Conservation (phyloP, 2,797 vertebrate species). For the Chelon labrosus region DNA sequence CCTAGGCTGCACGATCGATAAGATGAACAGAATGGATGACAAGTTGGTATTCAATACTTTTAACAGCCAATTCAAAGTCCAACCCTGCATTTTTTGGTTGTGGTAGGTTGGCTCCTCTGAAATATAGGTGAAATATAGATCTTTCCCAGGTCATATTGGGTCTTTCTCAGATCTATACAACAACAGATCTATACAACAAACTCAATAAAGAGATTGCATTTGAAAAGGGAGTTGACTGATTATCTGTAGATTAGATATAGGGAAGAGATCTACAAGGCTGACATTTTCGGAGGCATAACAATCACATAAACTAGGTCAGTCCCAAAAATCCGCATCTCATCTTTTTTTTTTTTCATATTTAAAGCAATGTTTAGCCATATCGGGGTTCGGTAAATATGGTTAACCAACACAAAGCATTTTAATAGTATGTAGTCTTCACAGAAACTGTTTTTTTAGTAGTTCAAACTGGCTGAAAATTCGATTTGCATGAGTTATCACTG, state of each 20-base stretch:
- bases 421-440: too few species aligned
- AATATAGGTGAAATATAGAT: background rate
- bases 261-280: background rate
- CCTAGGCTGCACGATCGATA: conserved; percentile 38
- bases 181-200: too few species aligned
- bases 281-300: conserved; percentile 11
- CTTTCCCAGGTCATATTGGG: too few species aligned
- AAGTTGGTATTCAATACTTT: conserved; percentile 9
- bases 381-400: too few species aligned
- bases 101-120: background rate
- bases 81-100: background rate
- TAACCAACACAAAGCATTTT: too few species aligned
- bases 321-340: background rate
- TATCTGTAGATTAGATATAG: conserved; percentile 9
- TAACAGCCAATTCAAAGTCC: background rate
- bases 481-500: conserved; percentile 49
- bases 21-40: conserved; percentile 21
- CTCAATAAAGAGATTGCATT: too few species aligned
- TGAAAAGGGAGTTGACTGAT: background rate
- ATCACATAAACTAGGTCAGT: conserved; percentile 12
- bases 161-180: too few species aligned
- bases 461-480: background rate
- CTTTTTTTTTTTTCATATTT: background rate
- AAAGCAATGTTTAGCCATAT: too few species aligned
- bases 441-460: too few species aligned